These are phyloP conservation scores for Geodia barretti DNA, from an alignment of 37 sponge, comb jelly and placozoan species.

Conservation along the genomic window DNA sequence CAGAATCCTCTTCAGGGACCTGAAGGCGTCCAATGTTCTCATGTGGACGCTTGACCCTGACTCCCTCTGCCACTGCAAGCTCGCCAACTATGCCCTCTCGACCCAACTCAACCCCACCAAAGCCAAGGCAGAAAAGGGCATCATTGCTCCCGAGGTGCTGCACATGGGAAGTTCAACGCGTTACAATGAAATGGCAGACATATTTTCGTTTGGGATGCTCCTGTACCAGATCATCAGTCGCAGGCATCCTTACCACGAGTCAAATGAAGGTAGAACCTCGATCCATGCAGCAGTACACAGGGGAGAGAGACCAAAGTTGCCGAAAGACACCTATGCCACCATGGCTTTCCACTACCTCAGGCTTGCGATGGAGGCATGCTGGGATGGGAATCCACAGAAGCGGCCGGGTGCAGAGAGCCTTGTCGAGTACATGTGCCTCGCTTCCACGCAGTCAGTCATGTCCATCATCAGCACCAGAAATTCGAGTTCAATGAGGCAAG, in stretches of 20 bases:
- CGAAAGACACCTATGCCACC: conserved; percentile 1
- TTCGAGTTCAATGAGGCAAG: conserved; percentile 6
- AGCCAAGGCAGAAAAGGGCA: conserved; percentile 31
- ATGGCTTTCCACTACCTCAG: conserved; percentile 25
- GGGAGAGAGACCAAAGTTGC: conserved; percentile 24
- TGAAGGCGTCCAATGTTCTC: conserved; percentile 57
- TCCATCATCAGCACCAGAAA: conserved; percentile 6
- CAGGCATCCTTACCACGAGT: conserved; percentile 16
- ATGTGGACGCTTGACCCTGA: conserved; percentile 53
- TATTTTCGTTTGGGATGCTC: conserved; percentile 55
- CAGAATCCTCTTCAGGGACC: conserved; percentile 37
- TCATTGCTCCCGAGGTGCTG: conserved; percentile 56
- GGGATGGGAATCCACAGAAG: conserved; percentile 14
- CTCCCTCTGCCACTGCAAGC: conserved; percentile 43
- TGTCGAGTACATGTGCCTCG: background rate
- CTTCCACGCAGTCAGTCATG: conserved; percentile 24
- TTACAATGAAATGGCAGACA: conserved; percentile 46
- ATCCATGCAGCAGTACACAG: conserved; percentile 6
- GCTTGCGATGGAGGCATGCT: conserved; percentile 42
- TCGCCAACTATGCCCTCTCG: conserved; percentile 42
- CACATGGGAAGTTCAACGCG: background rate
- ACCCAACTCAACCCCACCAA: conserved; percentile 30
- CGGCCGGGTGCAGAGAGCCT: conserved; percentile 14
- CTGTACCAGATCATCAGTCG: conserved; percentile 43
- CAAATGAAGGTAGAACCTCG: background rate